Conservation (phyloP, 2,888 invertebrate species). For the Andrena bicolor region DNA sequence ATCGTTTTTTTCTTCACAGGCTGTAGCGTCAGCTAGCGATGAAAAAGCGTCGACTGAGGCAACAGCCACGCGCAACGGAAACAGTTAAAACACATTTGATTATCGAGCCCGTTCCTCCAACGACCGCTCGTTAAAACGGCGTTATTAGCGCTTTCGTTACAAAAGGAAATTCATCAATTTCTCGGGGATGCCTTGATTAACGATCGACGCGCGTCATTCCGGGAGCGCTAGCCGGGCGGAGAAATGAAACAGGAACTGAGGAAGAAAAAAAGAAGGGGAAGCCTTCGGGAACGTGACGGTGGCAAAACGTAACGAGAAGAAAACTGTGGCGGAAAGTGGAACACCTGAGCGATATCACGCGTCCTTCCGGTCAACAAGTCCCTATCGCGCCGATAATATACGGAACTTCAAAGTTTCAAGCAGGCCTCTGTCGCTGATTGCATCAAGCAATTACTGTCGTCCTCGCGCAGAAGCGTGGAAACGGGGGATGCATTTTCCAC, state of each 20-base stretch:
- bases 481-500: background rate
- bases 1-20: too few species aligned
- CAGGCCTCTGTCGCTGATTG: constrained; percentile 35
- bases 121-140: constrained; percentile 22
- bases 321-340: constrained; percentile 51
- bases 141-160: constrained; percentile 20
- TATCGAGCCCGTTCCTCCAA: constrained; percentile 2
- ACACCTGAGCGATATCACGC: constrained; percentile 53
- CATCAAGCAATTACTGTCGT: constrained; percentile 36
- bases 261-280: background rate
- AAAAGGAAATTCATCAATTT: constrained; percentile 43
- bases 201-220: constrained; percentile 30
- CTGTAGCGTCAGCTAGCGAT: too few species aligned
- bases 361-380: constrained; percentile 56
- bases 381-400: constrained; percentile 45
- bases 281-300: background rate
- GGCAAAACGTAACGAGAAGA: constrained; percentile 15
- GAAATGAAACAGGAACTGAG: background rate
- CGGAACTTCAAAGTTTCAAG: constrained; percentile 23
- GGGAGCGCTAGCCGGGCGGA: background rate
- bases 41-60: too few species aligned
- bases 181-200: constrained; percentile 37
- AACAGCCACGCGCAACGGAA: too few species aligned
- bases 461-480: background rate
- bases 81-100: constrained; percentile 23